These are phyloP conservation scores for Meghimatium bilineatum DNA, from an alignment of 2,888 invertebrate species.

Conservation along the genomic window DNA sequence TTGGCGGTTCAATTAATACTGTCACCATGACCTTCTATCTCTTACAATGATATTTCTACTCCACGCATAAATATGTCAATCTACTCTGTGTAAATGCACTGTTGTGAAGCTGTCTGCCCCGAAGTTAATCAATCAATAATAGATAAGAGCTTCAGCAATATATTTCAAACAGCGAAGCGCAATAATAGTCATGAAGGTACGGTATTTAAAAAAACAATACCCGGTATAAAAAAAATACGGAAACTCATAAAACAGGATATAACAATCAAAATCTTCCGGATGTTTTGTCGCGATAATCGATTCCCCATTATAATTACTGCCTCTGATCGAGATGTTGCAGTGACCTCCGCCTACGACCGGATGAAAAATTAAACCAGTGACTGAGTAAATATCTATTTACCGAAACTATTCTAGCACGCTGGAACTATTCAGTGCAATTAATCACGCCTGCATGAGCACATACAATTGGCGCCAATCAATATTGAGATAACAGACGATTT, in stretches of 20 bases:
- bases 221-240: no score
- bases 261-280: not conserved
- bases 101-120: no score
- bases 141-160: no score
- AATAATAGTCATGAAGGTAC: no score
- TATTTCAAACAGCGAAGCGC: no score
- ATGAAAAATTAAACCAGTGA: slow-evolving; percentile 5
- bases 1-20: no score
- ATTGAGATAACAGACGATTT: not conserved
- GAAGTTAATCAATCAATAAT: no score
- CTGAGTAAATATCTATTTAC: not conserved
- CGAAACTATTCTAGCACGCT: not conserved
- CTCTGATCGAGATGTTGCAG: slow-evolving; percentile 4
- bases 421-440: not conserved
- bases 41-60: no score
- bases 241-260: not conserved
- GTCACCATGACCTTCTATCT: no score
- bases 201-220: no score
- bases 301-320: not conserved
- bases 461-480: not conserved
- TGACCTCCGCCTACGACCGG: not conserved
- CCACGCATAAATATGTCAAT: no score
- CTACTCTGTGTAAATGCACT: no score
- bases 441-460: not conserved
- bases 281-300: not conserved